These are phyloP conservation scores for Spilosoma lubricipeda DNA, from an alignment of 2,888 invertebrate species.

Conservation along the genomic window DNA sequence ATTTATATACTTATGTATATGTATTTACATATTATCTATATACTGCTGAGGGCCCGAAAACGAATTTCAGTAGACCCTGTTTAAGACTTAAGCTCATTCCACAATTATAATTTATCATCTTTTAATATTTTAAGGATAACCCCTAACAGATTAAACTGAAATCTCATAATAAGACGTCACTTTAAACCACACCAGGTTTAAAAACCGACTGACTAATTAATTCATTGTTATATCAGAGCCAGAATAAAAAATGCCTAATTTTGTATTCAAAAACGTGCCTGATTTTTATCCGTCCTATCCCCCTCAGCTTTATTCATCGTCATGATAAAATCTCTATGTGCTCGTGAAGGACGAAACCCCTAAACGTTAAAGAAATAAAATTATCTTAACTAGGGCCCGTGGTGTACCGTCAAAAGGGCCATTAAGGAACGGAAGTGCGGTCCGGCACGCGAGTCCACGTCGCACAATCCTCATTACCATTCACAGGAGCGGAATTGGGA, in stretches of 20 bases:
- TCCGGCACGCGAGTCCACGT: slow-evolving; percentile 40
- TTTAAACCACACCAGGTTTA: background rate
- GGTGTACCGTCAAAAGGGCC: slow-evolving; percentile 48
- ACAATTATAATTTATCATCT: background rate
- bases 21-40: no score
- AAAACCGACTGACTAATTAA: background rate
- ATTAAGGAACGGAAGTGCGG: slow-evolving; percentile 57
- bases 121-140: background rate
- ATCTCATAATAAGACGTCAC: background rate
- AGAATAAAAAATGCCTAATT: background rate
- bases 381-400: slow-evolving; percentile 39
- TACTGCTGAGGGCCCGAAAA: background rate
- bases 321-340: slow-evolving; percentile 13
- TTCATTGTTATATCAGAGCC: background rate
- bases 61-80: background rate
- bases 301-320: background rate
- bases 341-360: slow-evolving; percentile 26
- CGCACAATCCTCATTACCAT: slow-evolving; percentile 39
- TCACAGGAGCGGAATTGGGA: slow-evolving; percentile 38
- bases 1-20: no score
- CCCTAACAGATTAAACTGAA: background rate
- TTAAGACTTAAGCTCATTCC: background rate
- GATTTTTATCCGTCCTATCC: background rate
- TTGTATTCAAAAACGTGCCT: slow-evolving; percentile 3
- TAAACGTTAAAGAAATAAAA: slow-evolving; percentile 40